A percentile compares a stretch with the other conserved stretches of the same genome.
Conservation (phyloP, 53 echinoderm and acorn worm genomes). For the Antedon mediterranea region DNA sequence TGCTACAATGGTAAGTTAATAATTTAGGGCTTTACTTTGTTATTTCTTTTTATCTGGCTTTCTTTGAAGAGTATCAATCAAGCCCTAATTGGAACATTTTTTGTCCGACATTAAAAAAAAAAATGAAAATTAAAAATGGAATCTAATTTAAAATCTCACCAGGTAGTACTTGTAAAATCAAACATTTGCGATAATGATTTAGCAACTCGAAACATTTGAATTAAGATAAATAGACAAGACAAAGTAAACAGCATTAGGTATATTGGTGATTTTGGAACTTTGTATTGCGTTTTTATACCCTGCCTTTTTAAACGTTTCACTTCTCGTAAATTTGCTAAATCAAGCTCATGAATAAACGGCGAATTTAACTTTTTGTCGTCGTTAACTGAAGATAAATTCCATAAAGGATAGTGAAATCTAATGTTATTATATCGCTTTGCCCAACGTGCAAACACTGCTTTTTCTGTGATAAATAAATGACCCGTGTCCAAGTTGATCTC, state of each 20-base stretch:
- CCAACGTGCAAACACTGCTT: conserved; percentile 91
- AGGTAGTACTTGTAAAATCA: background rate
- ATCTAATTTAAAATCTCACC: background rate
- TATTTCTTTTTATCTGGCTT: too few species aligned
- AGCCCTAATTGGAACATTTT: too few species aligned
- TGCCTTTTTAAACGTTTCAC: background rate
- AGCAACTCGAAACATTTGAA: background rate
- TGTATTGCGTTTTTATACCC: background rate
- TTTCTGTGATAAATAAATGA: conserved; percentile 90
- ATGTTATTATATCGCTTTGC: conserved; percentile 57
- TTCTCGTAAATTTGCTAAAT: background rate
- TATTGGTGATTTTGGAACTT: background rate
- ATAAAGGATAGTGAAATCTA: conserved; percentile 45
- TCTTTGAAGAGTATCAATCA: too few species aligned
- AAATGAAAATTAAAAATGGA: too few species aligned
- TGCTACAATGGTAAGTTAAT: too few species aligned
- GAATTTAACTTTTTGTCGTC: conserved; percentile 38
- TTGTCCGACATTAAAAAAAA: too few species aligned
- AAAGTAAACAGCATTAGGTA: background rate
- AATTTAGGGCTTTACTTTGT: too few species aligned
- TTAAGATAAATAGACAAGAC: background rate
- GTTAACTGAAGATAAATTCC: conserved; percentile 29
- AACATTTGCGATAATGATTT: background rate
- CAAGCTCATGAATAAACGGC: conserved; percentile 25
- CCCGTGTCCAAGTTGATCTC: conserved; percentile 56